Percentiles rank a stretch among this genome's conserved stretches.
Evolutionary conservation across 1,140 invertebrate genomes (phyloP).

Genomic region (Heliconius eleuchia): DNA sequence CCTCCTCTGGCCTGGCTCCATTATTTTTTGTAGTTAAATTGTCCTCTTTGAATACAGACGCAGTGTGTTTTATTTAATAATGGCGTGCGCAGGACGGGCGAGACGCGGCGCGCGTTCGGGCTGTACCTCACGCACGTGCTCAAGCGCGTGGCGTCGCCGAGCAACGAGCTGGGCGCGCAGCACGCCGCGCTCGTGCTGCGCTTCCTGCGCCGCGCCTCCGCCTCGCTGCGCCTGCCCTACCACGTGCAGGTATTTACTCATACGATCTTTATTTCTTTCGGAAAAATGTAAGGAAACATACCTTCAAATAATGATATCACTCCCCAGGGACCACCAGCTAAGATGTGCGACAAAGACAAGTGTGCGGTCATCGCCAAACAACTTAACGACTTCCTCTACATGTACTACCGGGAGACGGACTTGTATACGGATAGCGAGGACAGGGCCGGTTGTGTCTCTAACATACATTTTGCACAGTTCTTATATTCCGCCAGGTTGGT

Average conservation of each 20-base stretch:
- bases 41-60: too few relatives aligned
- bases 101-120: constrained; percentile 91
- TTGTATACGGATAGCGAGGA: constrained; percentile 86
- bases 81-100: constrained; percentile 66
- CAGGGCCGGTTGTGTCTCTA: constrained; percentile 71
- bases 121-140: constrained; percentile 91
- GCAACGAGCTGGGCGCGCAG: constrained; percentile 81
- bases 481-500: constrained; percentile 72
- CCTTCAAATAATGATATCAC: too few relatives aligned
- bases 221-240: constrained; percentile 89
- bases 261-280: too few relatives aligned
- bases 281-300: too few relatives aligned
- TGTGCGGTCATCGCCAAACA: constrained; percentile 94
- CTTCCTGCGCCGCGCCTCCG: constrained; percentile 91
- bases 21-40: too few relatives aligned
- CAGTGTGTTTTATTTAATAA: too few relatives aligned
- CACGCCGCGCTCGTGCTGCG: constrained; percentile 89
- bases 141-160: constrained; percentile 84
- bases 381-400: constrained; percentile 94
- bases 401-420: constrained; percentile 93
- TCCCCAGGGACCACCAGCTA: constrained; percentile 86
- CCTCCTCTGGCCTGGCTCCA: too few relatives aligned
- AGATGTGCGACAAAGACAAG: constrained; percentile 91
- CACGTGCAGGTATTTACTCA: constrained; percentile 55
- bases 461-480: constrained; percentile 77